These are phyloP conservation scores for Oreochromis niloticus DNA, from an alignment of 2,113 vertebrate species.

Conservation along the genomic window DNA sequence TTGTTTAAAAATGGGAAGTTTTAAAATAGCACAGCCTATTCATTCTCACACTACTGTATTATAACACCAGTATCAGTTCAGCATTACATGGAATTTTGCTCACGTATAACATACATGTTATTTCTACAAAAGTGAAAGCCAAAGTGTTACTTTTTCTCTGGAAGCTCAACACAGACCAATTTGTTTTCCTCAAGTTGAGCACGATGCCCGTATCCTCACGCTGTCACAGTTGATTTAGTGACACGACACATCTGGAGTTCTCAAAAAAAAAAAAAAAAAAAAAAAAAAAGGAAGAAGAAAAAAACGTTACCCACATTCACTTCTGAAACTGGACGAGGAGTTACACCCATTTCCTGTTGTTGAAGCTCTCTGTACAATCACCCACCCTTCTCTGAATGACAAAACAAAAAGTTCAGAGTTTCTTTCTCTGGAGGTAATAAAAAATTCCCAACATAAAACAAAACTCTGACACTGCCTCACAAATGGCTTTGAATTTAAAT, in stretches of 20 bases:
- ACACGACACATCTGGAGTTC: background rate
- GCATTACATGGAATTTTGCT: background rate
- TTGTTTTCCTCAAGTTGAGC: background rate
- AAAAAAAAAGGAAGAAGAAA: background rate
- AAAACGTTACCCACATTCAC: background rate
- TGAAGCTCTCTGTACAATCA: background rate
- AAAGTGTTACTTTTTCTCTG: background rate
- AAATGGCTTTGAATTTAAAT: background rate
- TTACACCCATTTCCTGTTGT: constrained; percentile 53
- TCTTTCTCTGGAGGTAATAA: background rate
- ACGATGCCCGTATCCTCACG: background rate
- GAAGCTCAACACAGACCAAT: background rate
- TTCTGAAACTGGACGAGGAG: background rate
- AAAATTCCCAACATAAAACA: background rate
- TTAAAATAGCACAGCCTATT: background rate
- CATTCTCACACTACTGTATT: background rate
- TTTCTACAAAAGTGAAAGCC: background rate
- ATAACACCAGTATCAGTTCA: background rate
- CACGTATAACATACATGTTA: background rate
- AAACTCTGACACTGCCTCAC: background rate
- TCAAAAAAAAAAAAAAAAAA: background rate
- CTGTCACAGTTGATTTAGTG: background rate
- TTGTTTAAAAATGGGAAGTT: background rate
- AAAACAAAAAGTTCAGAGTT: background rate
- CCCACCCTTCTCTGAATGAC: background rate